Conservation (phyloP, 2,888 invertebrate species). For the Cheilosia pagana region DNA sequence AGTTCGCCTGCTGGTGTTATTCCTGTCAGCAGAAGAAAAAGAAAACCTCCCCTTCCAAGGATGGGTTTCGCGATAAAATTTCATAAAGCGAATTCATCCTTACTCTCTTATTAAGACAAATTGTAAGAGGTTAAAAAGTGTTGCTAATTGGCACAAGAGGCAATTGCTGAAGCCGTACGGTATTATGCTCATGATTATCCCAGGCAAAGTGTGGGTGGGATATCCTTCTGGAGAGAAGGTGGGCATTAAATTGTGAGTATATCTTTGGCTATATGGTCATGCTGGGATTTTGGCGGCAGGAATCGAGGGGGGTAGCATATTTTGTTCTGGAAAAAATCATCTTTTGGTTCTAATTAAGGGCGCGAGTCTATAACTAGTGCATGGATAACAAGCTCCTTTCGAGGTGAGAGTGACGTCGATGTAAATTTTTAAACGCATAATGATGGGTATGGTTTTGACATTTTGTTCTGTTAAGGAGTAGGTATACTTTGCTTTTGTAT, state of each 20-base stretch:
- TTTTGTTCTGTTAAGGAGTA: background rate
- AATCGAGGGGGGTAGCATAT: background rate
- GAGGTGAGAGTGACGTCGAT: background rate
- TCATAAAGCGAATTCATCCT: constrained; percentile 64
- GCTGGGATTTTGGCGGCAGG: constrained; percentile 33
- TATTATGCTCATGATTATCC: constrained; percentile 57
- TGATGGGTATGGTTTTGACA: constrained; percentile 41
- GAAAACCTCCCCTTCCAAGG: constrained; percentile 13
- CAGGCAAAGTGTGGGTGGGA: constrained; percentile 4
- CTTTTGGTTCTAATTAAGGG: constrained; percentile 47
- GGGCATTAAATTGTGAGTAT: constrained; percentile 36
- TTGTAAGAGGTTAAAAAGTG: constrained; percentile 73
- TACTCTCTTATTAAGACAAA: constrained; percentile 52
- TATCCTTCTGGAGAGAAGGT: background rate
- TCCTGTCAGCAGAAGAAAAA: constrained; percentile 8
- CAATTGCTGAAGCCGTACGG: constrained; percentile 65
- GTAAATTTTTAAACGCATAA: constrained; percentile 25
- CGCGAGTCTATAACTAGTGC: background rate
- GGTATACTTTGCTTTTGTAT: background rate
- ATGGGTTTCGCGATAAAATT: constrained; percentile 52
- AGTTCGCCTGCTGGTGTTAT: constrained; percentile 39
- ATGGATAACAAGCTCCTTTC: background rate
- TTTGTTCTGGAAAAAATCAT: constrained; percentile 16
- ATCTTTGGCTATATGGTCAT: constrained; percentile 42
- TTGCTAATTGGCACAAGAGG: constrained; percentile 72